Conservation (phyloP, 1,140 invertebrate species). For the Cepaea nemoralis region DNA sequence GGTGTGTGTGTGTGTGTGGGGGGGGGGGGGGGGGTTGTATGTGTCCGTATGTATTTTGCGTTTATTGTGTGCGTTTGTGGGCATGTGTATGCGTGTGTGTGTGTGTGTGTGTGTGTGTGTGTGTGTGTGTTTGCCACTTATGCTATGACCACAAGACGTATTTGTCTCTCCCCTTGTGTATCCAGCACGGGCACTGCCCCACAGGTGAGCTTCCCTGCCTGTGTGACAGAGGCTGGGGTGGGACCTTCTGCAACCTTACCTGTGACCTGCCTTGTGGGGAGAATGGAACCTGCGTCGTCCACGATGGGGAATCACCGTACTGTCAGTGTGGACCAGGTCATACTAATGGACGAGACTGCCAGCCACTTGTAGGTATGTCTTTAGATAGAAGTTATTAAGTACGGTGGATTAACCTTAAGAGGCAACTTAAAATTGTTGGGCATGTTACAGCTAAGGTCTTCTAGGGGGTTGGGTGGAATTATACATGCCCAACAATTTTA, state of each 20-base stretch:
- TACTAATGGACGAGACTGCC: no score
- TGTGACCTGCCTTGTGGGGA: neutral
- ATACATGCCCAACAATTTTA: no score
- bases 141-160: neutral
- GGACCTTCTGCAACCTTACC: neutral
- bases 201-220: neutral
- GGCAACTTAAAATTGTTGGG: no score
- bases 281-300: neutral
- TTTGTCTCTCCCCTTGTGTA: neutral
- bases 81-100: neutral
- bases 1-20: no score
- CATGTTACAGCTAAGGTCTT: no score
- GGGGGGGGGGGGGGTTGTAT: no score
- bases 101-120: neutral
- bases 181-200: neutral
- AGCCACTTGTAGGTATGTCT: no score
- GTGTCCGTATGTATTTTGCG: neutral
- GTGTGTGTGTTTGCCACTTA: neutral
- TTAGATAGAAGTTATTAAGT: no score
- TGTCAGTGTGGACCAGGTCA: no score
- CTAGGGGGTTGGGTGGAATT: no score
- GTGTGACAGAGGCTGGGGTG: constrained; percentile 2
- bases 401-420: no score
- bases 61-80: neutral
- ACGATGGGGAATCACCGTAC: neutral